These are phyloP conservation scores for Tetraodon nigroviridis DNA, from an alignment of 2,113 vertebrate genomes.

Conservation along the genomic window DNA sequence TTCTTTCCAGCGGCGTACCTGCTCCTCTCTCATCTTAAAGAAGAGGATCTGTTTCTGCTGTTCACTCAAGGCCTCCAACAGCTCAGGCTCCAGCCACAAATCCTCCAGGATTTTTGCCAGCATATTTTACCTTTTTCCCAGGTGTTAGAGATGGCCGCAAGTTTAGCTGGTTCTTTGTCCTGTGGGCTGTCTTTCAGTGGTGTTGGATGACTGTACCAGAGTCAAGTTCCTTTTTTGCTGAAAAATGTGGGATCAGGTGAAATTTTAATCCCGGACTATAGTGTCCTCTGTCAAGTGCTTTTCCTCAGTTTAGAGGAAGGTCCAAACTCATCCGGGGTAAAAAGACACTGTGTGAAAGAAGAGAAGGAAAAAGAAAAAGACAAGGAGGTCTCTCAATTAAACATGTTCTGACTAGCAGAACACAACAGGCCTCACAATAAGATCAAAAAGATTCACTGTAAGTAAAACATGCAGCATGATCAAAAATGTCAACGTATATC, in stretches of 20 bases:
- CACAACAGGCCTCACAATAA: conserved; percentile 31
- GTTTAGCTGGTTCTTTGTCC: neutral
- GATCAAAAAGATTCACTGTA: too few species aligned
- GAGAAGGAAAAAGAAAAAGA: conserved; percentile 23
- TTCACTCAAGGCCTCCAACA: conserved; percentile 75
- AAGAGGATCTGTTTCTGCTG: conserved; percentile 78
- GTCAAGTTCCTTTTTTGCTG: conserved; percentile 46
- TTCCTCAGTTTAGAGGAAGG: conserved; percentile 14
- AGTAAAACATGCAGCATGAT: too few species aligned
- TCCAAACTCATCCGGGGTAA: conserved; percentile 1
- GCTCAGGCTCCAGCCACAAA: conserved; percentile 79
- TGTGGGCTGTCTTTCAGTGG: conserved; percentile 37
- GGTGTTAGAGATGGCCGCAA: neutral
- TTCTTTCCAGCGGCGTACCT: conserved; percentile 76
- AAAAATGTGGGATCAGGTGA: conserved; percentile 42
- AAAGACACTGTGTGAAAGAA: neutral
- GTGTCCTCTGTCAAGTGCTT: conserved; percentile 29
- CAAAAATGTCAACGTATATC: too few species aligned
- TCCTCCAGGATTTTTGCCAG: conserved; percentile 77
- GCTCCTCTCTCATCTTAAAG: conserved; percentile 79
- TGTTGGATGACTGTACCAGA: conserved; percentile 26
- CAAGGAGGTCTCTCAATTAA: conserved; percentile 43
- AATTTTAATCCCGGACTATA: conserved; percentile 18
- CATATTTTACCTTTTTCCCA: conserved; percentile 51
- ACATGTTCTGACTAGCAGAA: conserved; percentile 25